Conservation (phyloP, 1,140 invertebrate species). For the roundworm (Caenorhabditis elegans) region DNA sequence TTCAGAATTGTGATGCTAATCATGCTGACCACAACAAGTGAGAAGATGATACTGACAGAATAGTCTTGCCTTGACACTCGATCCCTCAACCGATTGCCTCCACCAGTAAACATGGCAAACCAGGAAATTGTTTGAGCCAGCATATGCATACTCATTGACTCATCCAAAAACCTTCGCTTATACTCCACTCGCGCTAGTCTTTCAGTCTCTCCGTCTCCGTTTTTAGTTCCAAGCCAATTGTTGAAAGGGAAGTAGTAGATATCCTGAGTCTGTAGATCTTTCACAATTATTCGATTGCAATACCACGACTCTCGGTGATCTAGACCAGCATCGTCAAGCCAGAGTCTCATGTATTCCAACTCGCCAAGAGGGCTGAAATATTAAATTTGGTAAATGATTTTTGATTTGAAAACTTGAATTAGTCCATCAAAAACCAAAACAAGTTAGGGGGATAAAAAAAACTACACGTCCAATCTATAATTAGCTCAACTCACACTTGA, state of each 20-base stretch:
- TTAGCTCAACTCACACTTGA: too few relatives aligned
- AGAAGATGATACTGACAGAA: neutral
- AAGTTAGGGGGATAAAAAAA: too few relatives aligned
- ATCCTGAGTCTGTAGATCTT: constrained; percentile 70
- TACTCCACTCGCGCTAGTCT: constrained; percentile 16
- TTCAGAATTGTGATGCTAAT: neutral
- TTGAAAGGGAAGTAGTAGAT: constrained; percentile 70
- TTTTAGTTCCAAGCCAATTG: constrained; percentile 72
- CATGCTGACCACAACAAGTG: neutral
- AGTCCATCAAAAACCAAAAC: too few relatives aligned
- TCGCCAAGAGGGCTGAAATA: constrained; percentile 68
- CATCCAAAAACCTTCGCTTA: constrained; percentile 7
- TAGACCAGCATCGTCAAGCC: constrained; percentile 72
- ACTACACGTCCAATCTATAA: too few relatives aligned
- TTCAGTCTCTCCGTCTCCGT: constrained; percentile 69
- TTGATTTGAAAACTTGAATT: too few relatives aligned
- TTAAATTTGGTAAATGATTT: neutral
- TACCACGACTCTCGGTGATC: constrained; percentile 71
- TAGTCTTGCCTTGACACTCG: neutral
- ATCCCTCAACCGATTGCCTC: neutral
- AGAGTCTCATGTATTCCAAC: constrained; percentile 70
- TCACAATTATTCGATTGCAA: constrained; percentile 69
- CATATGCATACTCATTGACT: constrained; percentile 19
- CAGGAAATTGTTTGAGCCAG: constrained; percentile 37
- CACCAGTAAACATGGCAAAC: constrained; percentile 44